phyloP scores from a whole-genome alignment of 2,113 vertebrate genomes.

The Nyctereutes procyonoides region DNA sequence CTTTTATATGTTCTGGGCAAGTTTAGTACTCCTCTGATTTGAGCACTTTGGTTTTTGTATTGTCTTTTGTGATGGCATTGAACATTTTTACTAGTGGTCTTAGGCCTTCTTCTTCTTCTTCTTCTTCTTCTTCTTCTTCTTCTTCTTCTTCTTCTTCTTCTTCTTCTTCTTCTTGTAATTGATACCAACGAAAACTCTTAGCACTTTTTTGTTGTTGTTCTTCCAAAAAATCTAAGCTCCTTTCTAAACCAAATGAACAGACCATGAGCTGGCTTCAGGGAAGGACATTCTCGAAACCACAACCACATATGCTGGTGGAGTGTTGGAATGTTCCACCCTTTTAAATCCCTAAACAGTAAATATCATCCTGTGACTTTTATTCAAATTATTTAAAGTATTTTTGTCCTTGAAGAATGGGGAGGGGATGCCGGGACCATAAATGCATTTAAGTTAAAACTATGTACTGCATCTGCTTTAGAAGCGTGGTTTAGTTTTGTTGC shows the following conservation, averaged over 20 bases:
- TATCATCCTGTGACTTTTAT: background rate
- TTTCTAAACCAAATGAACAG: slow-evolving; percentile 87
- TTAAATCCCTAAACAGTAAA: background rate
- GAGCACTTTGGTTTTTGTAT: slow-evolving; percentile 95
- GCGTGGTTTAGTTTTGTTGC: background rate
- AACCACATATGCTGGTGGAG: background rate
- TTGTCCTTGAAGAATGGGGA: background rate
- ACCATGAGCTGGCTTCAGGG: slow-evolving; percentile 90
- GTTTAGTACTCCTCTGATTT: slow-evolving; percentile 91
- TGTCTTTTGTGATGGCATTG: slow-evolving; percentile 62
- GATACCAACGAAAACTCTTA: slow-evolving; percentile 80
- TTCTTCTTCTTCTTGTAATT: slow-evolving; percentile 53
- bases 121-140: no score
- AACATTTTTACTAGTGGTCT: slow-evolving; percentile 81
- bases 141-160: no score
- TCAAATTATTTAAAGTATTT: slow-evolving; percentile 55
- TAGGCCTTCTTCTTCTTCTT: slow-evolving; percentile 44
- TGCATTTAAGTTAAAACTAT: background rate
- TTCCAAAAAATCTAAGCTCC: slow-evolving; percentile 76
- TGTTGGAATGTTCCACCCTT: background rate
- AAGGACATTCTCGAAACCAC: background rate
- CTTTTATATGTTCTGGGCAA: slow-evolving; percentile 94
- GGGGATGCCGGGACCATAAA: background rate
- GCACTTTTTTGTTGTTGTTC: slow-evolving; percentile 68
- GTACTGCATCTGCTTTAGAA: slow-evolving; percentile 49